Evolutionary conservation across 2,797 vertebrate species (phyloP), one percentile per base, ranked within the genome.

Genomic region (Pelodytes ibericus): DNA sequence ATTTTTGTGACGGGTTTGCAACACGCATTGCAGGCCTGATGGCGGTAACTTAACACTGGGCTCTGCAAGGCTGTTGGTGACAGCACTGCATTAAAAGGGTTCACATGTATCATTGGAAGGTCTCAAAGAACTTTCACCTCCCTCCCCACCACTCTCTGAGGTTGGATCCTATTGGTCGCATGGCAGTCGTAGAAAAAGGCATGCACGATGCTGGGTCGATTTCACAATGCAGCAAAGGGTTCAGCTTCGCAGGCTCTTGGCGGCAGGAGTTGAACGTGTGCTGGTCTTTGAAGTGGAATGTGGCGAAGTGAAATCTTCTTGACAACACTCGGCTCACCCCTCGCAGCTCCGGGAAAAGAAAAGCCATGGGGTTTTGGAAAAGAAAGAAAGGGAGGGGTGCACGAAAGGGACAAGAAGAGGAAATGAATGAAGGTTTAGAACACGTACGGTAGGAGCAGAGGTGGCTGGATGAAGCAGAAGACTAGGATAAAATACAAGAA

Each of bases 271-370:
- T 53, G 18, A 16, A 49, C 58, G 36, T 27, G 11, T 66, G 63
- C 20, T 67, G 72, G 63, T 74, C 62, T 57, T 41, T 66, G 61
- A 67, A 47, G 41, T 51, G 62, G 75, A 72, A 78, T 78, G 69
- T 59, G 7, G 62, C 26, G 41, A 13, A 24, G 61, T 6, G 29
- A 59, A 31, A 24, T 27, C 71, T 73, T 79, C 76, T 72, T 68
- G 68, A 68, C 63, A 20, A 59, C 71, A 20, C 71, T 72, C 62
- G 51, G 30, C 29, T 15, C 58, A 15, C 53, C 62, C 13, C 29
- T 9, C 51, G 51, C 36, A 16, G 27, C 30, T 58, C 53, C 57
- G 47, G 11, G 25, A 44, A 59, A 18, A 65, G 27, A 65, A 24
- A 26, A n/a, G n/a, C n/a, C n/a, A 4, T 13, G 27, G 57, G 22